A percentile compares a stretch with the other conserved stretches of the same genome.
Conservation (phyloP, 2,113 vertebrate genomes). For the Candoia aspera region DNA sequence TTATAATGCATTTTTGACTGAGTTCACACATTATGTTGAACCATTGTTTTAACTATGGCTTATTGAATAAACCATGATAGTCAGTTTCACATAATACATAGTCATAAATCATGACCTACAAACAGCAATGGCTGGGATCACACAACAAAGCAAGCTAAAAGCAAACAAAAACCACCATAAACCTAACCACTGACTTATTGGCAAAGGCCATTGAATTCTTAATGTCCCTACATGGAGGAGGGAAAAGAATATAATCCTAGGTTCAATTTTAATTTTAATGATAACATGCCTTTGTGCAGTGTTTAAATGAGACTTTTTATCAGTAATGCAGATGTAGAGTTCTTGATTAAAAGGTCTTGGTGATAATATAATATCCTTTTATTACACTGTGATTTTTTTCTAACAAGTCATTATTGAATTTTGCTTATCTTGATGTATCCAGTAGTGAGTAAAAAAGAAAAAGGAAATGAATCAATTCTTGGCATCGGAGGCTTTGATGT, state of each 20-base stretch:
- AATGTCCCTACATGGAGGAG: neutral
- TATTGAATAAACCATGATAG: neutral
- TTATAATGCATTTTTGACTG: neutral
- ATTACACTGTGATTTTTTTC: neutral
- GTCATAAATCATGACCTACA: neutral
- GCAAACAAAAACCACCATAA: neutral
- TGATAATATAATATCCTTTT: constrained; percentile 6
- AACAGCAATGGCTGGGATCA: neutral
- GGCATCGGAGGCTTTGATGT: neutral
- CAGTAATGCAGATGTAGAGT: neutral
- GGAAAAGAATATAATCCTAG: neutral
- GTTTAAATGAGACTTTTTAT: neutral
- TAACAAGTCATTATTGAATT: neutral
- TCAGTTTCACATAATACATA: neutral
- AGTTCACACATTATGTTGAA: neutral
- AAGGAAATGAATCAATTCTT: neutral
- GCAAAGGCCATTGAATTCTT: neutral
- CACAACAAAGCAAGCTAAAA: neutral
- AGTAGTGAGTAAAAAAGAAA: neutral
- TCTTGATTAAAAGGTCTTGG: neutral
- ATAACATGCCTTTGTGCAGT: neutral
- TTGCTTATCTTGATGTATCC: neutral
- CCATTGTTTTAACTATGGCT: neutral
- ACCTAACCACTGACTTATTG: neutral
- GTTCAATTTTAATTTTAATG: neutral